A percentile compares a stretch with the other conserved stretches of the same genome.
Evolutionary conservation across 2,113 vertebrate genomes (phyloP).

Genomic region (Furnarius figulus): DNA sequence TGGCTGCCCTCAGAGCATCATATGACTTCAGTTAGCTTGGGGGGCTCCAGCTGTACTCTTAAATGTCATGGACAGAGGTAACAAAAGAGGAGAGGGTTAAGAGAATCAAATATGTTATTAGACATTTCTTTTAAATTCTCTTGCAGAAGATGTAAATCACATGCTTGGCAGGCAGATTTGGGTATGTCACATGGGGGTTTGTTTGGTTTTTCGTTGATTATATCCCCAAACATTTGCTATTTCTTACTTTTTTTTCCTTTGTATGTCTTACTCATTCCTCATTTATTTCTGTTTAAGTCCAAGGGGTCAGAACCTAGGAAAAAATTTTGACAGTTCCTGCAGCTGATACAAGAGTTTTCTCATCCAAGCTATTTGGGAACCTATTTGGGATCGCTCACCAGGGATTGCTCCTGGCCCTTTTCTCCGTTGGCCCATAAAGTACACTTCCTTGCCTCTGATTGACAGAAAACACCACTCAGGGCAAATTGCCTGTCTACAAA

Average conservation of each 20-base stretch:
- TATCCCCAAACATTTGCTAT: slow-evolving; percentile 48
- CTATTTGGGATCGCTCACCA: background rate
- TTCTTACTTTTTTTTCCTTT: slow-evolving; percentile 25
- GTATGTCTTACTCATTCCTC: slow-evolving; percentile 48
- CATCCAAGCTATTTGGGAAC: slow-evolving; percentile 40
- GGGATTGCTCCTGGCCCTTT: background rate
- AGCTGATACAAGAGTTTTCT: slow-evolving; percentile 43
- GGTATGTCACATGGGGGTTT: slow-evolving; percentile 9
- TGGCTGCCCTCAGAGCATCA: background rate
- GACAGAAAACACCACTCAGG: slow-evolving; percentile 15
- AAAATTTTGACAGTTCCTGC: slow-evolving; percentile 47
- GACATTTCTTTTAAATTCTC: slow-evolving; percentile 15
- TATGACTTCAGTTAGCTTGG: slow-evolving; percentile 22
- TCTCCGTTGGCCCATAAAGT: slow-evolving; percentile 9
- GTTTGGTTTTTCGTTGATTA: slow-evolving; percentile 25
- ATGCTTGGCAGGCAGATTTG: slow-evolving; percentile 26
- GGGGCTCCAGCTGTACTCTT: background rate
- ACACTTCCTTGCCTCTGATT: background rate
- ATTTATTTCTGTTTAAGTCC: slow-evolving; percentile 61
- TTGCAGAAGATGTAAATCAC: slow-evolving; percentile 24
- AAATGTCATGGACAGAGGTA: slow-evolving; percentile 6
- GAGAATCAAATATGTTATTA: slow-evolving; percentile 33
- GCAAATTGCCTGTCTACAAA: background rate
- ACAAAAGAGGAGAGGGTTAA: slow-evolving; percentile 47
- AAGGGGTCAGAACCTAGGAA: slow-evolving; percentile 35